A percentile compares a stretch with the other conserved stretches of the same genome.
These are phyloP conservation scores for Erebia palarica DNA, from an alignment of 2,888 invertebrate genomes.

Conservation along the genomic window DNA sequence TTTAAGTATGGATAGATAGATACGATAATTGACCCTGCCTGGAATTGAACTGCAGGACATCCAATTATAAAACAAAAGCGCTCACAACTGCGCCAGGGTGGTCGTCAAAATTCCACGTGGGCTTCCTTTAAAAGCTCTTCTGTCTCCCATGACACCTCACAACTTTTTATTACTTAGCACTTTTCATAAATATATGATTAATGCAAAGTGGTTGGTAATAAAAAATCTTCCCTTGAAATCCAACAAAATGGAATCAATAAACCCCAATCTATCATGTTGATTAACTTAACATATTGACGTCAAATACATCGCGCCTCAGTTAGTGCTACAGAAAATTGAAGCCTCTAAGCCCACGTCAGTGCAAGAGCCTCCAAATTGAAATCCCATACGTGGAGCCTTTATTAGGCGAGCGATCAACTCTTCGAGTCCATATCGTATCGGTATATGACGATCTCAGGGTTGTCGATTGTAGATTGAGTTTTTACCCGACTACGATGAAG, in stretches of 20 bases:
- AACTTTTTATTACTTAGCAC: too few species aligned
- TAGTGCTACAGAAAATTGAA: slow-evolving; percentile 40
- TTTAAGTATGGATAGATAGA: too few species aligned
- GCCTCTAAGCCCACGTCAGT: slow-evolving; percentile 38
- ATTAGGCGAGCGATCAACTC: slow-evolving; percentile 59
- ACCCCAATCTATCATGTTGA: slow-evolving; percentile 25
- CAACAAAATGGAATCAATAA: slow-evolving; percentile 9
- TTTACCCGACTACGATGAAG: not conserved
- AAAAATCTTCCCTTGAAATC: not conserved
- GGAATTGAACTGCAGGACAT: too few species aligned
- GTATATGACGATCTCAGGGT: slow-evolving; percentile 32
- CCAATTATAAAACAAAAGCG: too few species aligned
- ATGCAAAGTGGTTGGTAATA: not conserved
- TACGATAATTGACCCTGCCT: too few species aligned
- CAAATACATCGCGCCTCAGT: slow-evolving; percentile 33
- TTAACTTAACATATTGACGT: slow-evolving; percentile 28
- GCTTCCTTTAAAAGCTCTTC: too few species aligned
- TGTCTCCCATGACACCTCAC: too few species aligned
- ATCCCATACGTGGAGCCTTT: slow-evolving; percentile 62
- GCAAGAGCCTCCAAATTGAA: slow-evolving; percentile 59
- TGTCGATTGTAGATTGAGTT: slow-evolving; percentile 25
- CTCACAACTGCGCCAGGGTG: too few species aligned
- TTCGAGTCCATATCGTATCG: slow-evolving; percentile 17
- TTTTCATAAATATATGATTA: too few species aligned
- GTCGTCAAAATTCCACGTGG: too few species aligned